Conservation (phyloP, 2,113 vertebrate genomes). For the Cephalopterus ornatus region DNA sequence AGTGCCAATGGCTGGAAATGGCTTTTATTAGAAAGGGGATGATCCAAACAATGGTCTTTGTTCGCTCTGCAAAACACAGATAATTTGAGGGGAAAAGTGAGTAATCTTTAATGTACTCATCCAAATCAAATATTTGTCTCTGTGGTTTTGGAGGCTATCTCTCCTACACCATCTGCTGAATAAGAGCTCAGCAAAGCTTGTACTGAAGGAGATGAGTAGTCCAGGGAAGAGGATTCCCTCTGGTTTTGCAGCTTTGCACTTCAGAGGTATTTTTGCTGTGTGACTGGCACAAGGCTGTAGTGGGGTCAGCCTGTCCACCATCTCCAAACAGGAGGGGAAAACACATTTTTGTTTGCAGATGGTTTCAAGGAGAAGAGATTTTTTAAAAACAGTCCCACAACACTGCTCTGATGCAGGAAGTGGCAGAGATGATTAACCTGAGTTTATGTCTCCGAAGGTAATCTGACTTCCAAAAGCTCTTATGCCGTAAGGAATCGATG, state of each 20-base stretch:
- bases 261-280: not conserved
- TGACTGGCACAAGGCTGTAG: not conserved
- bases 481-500: not conserved
- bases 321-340: not conserved
- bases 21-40: constrained; percentile 1
- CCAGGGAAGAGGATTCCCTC: not conserved
- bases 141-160: constrained; percentile 35
- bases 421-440: not conserved
- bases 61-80: constrained; percentile 32
- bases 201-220: not conserved
- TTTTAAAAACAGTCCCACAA: not conserved
- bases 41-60: constrained; percentile 31
- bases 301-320: not conserved
- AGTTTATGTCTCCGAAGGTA: not conserved
- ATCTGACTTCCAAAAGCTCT: constrained; percentile 37
- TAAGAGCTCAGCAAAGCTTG: constrained; percentile 6
- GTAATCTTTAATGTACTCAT: constrained; percentile 58
- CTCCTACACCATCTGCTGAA: constrained; percentile 49
- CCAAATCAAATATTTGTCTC: constrained; percentile 53
- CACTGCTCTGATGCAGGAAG: not conserved
- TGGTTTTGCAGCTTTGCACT: not conserved
- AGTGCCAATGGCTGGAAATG: not conserved
- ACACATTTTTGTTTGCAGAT: not conserved
- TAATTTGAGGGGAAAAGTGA: constrained; percentile 47
- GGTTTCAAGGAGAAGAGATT: not conserved